Base-by-base conservation (phyloP, 1,140 invertebrate species). In the Colletes latitarsis region DNA sequence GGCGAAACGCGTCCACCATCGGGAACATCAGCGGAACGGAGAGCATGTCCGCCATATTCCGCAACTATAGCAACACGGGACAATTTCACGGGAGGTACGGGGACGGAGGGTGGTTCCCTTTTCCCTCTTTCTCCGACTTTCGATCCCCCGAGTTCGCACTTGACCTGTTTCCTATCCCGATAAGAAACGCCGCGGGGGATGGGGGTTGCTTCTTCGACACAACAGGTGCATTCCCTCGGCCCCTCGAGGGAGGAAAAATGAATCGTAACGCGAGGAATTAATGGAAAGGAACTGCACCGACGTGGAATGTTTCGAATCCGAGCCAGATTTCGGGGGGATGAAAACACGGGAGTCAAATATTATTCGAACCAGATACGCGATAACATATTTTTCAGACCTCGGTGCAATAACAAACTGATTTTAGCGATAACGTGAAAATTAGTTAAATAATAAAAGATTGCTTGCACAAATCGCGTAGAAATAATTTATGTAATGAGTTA, bases 1-100 rank as follows among this genome's bases (percentile, higher is more conserved):
- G 96, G 89, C 95, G 96, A 86, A 98, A 97, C 93, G 97, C 96
- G 39, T 97, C 96, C 58, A 97, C 96, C 9, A 96, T 97, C 87
- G 96, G 96, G 73, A 96, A 96, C 91, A 97, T 97, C 90, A 96
- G 96, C 80, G 96, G 96, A 41, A 96, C 97, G 6, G 97, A 98
- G 88, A 98, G 97, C 76, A 97, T 98, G 96, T 97, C 97, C 53
- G 96, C 96, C 53, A 96, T 98, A 89, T 97, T 98, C 92, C 95
- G 97, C 86, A 97, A 97, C 91, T 98, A 97, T 92, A 98, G 96
- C 77, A 90, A 92, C 76, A 95, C 95, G 88, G 96, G 96, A 76
- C 96, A 96, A 91, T 95, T 97, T 85, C 97, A 97, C 92, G 96
- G 95, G 92, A 97, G 97, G 96, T 97, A 94, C 55, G 80, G 17